A percentile compares a stretch with the other conserved stretches of the same genome.
Evolutionary conservation across 2,888 invertebrate genomes (phyloP).

Genomic region (Drosophila mercatorum): DNA sequence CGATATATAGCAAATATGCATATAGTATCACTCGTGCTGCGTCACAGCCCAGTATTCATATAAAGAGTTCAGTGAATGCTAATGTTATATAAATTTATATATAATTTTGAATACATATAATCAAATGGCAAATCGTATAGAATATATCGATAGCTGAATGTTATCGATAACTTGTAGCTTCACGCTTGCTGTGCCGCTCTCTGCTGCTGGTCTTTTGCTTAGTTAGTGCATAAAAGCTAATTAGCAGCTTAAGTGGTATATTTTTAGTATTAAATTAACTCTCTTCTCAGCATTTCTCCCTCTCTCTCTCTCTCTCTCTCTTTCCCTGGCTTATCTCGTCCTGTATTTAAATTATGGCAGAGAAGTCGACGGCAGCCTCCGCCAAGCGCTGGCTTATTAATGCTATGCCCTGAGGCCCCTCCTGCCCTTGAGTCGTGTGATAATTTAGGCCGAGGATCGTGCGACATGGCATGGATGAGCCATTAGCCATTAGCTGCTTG

Average conservation of each 20-base stretch:
- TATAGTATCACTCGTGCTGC: too few species aligned
- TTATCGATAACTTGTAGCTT: neutral
- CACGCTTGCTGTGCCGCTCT: neutral
- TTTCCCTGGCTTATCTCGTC: slow-evolving; percentile 53
- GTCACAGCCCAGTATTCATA: too few species aligned
- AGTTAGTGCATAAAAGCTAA: neutral
- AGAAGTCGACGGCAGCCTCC: slow-evolving; percentile 38
- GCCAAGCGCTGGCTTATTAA: slow-evolving; percentile 37
- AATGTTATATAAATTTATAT: neutral
- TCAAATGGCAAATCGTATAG: neutral
- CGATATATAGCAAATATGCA: too few species aligned
- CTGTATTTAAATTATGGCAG: slow-evolving; percentile 69
- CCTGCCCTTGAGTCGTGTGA: slow-evolving; percentile 29
- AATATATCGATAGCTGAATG: neutral
- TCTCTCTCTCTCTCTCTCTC: neutral
- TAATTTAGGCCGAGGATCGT: slow-evolving; percentile 35
- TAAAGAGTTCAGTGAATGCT: too few species aligned
- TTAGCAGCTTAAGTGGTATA: neutral
- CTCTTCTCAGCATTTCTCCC: neutral
- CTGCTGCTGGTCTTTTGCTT: neutral
- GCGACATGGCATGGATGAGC: slow-evolving; percentile 66
- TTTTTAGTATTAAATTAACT: too few species aligned
- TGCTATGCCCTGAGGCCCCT: slow-evolving; percentile 32
- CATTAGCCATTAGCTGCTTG: slow-evolving; percentile 75
- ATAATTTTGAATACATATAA: neutral